phyloP scores from a whole-genome alignment of 2,113 vertebrate species.

The Patagioenas fasciata region DNA sequence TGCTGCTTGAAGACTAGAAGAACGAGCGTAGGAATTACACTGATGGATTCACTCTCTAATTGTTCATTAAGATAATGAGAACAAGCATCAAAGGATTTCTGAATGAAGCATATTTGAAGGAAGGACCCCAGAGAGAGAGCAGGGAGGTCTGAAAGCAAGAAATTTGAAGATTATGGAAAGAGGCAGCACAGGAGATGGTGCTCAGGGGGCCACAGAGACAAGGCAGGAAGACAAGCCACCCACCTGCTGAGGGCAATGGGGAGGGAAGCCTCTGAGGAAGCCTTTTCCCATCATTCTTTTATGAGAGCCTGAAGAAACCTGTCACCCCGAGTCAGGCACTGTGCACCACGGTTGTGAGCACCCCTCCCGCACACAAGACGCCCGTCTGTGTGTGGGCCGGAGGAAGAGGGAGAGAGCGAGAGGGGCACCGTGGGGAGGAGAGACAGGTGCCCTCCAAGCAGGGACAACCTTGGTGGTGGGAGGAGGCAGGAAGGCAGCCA shows the following conservation, averaged over 20 bases:
- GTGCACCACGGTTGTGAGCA: fast-evolving
- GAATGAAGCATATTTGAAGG: not conserved
- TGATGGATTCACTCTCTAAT: not conserved
- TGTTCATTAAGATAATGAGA: constrained; percentile 39
- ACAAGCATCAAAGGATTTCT: constrained; percentile 23
- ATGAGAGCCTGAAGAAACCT: not conserved
- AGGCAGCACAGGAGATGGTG: fast-evolving
- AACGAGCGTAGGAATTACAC: not conserved
- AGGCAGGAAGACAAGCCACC: fast-evolving
- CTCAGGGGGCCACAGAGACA: not conserved
- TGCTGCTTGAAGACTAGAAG: not conserved
- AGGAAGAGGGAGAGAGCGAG: fast-evolving
- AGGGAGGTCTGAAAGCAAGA: not conserved
- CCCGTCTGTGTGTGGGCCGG: fast-evolving
- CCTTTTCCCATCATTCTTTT: not conserved
- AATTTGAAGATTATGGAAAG: not conserved
- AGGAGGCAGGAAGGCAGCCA: not conserved
- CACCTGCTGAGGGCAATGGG: fast-evolving
- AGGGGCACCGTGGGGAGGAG: fast-evolving
- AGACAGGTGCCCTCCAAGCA: fast-evolving
- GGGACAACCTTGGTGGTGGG: not conserved
- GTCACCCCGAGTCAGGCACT: fast-evolving
- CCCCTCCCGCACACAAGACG: not conserved
- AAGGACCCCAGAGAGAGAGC: not conserved
- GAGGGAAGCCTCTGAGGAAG: not conserved